Evolutionary conservation across 1,140 invertebrate species (phyloP), one percentile per base, ranked within the genome.

Genomic region (Drosophila ercepeae): DNA sequence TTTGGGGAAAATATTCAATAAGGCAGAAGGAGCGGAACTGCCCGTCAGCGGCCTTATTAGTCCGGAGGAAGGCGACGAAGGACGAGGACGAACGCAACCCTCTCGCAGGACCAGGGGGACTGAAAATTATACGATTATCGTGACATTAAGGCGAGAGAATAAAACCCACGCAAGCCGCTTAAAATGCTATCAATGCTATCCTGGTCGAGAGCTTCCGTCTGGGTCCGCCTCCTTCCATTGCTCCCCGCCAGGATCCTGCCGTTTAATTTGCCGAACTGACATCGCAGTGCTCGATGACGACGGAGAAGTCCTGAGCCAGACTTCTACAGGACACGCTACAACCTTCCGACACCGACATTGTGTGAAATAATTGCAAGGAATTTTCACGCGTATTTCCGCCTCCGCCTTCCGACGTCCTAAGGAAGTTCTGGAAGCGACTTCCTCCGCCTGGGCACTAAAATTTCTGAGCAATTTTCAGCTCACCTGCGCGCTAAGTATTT

Each of bases 401-500:
- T 59, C 60, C 52, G 34, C 44, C 29, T 64, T 55, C 32, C 21
- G 57, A 44, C 39, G 23, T 44, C 21, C 39, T 67, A 13, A 55
- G 41, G 50, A 48, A 27, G 50, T 39, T 36, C 42, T 72, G 42
- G 27, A 4, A 57, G 54, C 32, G 55, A 69, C 69, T 69, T 70
- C 50, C 57, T 53, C 53, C 39, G 65, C 52, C 55, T 61, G 51
- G 50, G 59, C 71, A 74, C 70, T 74, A 65, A 68, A 75, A 84
- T 76, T 82, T 69, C 79, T 60, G 46, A 77, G 79, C 72, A 89
- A 89, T 78, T 90, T 90, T 81, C 76, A 89, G 88, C 89, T 90
- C 78, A 90, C 89, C 89, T 90, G 89, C 49, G 79, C 83, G 70
- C 79, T 81, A 90, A 79, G 78, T 67, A 90, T 90, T 88, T 70